Conservation (phyloP, 2,888 invertebrate species). For the Sminthurides aquaticus region DNA sequence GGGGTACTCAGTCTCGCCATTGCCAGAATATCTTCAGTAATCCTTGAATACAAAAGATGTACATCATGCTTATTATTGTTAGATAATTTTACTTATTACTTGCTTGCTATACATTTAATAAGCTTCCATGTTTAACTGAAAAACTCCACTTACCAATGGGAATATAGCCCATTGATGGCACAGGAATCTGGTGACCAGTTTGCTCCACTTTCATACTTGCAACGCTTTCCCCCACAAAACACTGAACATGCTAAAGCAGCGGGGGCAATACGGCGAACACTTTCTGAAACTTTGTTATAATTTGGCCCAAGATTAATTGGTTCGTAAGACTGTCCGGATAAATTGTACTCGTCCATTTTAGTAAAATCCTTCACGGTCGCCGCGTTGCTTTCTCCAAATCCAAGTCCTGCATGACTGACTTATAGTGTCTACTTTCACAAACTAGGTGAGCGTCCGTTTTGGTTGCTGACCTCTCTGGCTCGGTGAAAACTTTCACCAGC, state of each 20-base stretch:
- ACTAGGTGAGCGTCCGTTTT: too few species aligned
- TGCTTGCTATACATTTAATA: neutral
- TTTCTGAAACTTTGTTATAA: constrained; percentile 50
- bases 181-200: constrained; percentile 56
- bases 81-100: too few species aligned
- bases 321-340: constrained; percentile 33
- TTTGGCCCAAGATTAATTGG: constrained; percentile 41
- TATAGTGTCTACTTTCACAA: too few species aligned
- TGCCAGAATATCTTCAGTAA: constrained; percentile 78
- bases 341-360: constrained; percentile 41
- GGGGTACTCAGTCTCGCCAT: constrained; percentile 78
- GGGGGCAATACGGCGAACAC: constrained; percentile 58
- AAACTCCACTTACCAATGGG: constrained; percentile 61
- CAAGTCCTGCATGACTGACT: too few species aligned
- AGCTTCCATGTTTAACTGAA: neutral
- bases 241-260: constrained; percentile 67
- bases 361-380: neutral
- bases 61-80: too few species aligned
- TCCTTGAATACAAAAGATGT: too few species aligned
- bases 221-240: constrained; percentile 74
- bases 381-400: too few species aligned
- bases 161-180: constrained; percentile 73
- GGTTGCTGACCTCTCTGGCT: too few species aligned
- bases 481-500: too few species aligned
- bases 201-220: constrained; percentile 68